Conservation (phyloP, 2,113 vertebrate genomes). For the Brachyhypopomus occidentalis region DNA sequence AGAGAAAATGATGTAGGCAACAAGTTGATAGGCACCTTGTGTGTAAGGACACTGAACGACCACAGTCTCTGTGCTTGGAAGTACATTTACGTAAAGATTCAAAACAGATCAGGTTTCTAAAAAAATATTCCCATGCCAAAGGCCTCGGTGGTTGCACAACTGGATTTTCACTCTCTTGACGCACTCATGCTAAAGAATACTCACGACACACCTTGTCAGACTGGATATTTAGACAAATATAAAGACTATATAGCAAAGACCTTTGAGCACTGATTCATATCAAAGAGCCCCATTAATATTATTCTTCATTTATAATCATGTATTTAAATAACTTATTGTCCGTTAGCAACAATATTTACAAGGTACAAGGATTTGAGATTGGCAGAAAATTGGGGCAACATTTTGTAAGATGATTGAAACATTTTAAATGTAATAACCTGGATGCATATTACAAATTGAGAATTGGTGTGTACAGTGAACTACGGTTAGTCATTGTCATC, state of each 20-base stretch:
- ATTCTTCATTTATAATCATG: conserved; percentile 31
- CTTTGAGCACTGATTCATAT: conserved; percentile 54
- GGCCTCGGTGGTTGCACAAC: conserved; percentile 62
- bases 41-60: conserved; percentile 44
- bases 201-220: conserved; percentile 7
- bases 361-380: conserved; percentile 54
- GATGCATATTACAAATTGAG: background rate
- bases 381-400: conserved; percentile 21
- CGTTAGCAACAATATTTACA: conserved; percentile 72
- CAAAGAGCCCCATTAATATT: conserved; percentile 33
- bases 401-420: background rate
- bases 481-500: conserved; percentile 18
- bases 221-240: conserved; percentile 48
- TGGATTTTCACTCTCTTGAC: conserved; percentile 21
- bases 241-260: conserved; percentile 57
- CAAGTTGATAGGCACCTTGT: conserved; percentile 66
- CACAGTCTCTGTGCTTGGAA: conserved; percentile 24
- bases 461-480: conserved; percentile 7
- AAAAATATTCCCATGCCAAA: conserved; percentile 69
- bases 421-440: conserved; percentile 6
- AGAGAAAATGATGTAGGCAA: conserved; percentile 61
- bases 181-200: background rate
- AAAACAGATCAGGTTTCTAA: conserved; percentile 66
- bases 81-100: conserved; percentile 69
- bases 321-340: conserved; percentile 68